Evolutionary conservation across 2,113 vertebrate genomes (phyloP), one percentile per base, ranked within the genome.

Genomic region (Sphyrna mokarran): DNA sequence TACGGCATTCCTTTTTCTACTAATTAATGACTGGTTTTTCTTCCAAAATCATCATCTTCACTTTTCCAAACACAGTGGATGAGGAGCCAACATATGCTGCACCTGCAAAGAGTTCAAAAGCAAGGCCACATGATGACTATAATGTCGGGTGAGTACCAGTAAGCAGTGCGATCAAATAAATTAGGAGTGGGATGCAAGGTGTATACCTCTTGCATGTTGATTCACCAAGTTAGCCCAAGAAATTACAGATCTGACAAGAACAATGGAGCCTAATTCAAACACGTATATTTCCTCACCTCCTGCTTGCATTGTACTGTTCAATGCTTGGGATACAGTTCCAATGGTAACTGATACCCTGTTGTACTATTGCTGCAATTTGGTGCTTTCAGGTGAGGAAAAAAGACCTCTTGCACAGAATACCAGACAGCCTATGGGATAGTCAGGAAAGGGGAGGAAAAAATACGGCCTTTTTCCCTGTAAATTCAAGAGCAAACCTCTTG

Each of bases 61-160:
- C 63, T 43, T 95, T 70, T 54, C 93, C 22, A 95, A 70, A 72
- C 26, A 5, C 68, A 95, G 68, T 70, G 16, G 70, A 18, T 48
- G 94, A 76, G 0, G 94, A 95, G 16, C 40, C 68, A 95, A 95
- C 26, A 70, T 95, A 95, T 43, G 40, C 68, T 95, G 23, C 37
- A 26, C 69, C 94, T 29, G 22, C 54, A 76, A 95, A 76, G 69
- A 43, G 43, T 29, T 54, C 69, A 76, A 72, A 72, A 9, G 18
- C 68, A 95, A 95, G 43, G 8, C 69, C 43, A 72, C 40, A 70
- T 20, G 94, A 95, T 95, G 94, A 72, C n/a, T 95, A 95, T 54
- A 95, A 95, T 76, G 69, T 72, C 43, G 94, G 94, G 94, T 95
- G 70, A 95, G 94, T 72, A 9, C 63, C 33, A 66, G 5, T 6